Base-by-base conservation (phyloP, 2,888 invertebrate species). In the Laothoe populi region DNA sequence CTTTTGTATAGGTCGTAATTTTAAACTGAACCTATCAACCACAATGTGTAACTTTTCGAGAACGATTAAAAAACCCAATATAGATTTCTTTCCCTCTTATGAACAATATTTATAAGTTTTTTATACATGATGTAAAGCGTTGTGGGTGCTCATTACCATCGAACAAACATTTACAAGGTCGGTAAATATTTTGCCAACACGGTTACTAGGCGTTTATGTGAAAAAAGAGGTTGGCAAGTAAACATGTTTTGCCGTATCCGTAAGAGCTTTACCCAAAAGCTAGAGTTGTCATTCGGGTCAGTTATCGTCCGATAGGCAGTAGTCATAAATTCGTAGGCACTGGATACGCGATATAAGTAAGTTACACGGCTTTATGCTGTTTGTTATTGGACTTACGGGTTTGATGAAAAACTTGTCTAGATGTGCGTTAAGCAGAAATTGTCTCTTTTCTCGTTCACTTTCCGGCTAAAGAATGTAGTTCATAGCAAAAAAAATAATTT, bases 341-440 rank as follows among this genome's bases (percentile, higher is more conserved):
- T 35, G 31, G 31, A 31, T 31, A 16, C 62, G n/a, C 11, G 13
- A 64, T 59, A 61, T 66, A 64, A 69, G 57, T 63, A 60, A 59
- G 61, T 35, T 46, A 46, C 13, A 13, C 46, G 46, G 19, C 19
- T 35, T 35, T 4, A 35, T 19, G 13, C 11, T 31, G 19, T 53
- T 35, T 19, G 35, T 19, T 53, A 53, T 53, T 31, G 31, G 53
- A 10, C 8, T 46, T 4, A 44, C 16, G 19, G 4, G 46, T 35
- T 10, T 53, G 19, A 53, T 53, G 19, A 53, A 53, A 53, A 53
- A 53, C 35, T 16, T 10, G 35, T 35, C 53, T 53, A 53, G 53
- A 53, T 35, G 16, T 19, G 10, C 11, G 31, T 19, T 16, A 19
- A 1, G 46, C 21, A 2, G 21, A 31, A n/a, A n/a, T n/a, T n/a